Evolutionary conservation across 1,140 invertebrate genomes (phyloP), one percentile per base, ranked within the genome.

Genomic region (Danaus melanippus): DNA sequence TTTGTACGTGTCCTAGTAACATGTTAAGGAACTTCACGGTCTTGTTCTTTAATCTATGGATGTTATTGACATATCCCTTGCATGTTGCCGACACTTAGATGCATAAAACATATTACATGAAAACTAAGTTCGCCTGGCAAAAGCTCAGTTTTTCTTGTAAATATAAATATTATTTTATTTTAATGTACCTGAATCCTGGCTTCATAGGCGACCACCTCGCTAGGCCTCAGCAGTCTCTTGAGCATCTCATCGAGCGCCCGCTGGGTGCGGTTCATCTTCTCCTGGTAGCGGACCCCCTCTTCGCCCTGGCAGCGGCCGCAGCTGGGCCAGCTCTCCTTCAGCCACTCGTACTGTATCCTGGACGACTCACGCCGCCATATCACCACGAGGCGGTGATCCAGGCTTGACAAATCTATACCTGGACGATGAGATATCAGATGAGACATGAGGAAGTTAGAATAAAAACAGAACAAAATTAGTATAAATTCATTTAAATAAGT

Each of bases 341-440:
- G 79, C 96, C 97, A 98, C 73, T 97, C 95, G 74, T 97, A 98
- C 72, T 95, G 95, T n/a, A 98, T 87, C 53, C 93, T 92, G 12
- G 92, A 92, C 11, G 91, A 90, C 77, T 97, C 95, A 45, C 93
- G 89, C 12, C 96, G 89, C 96, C 96, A 98, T 58, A 98, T 92
- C 39, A 98, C 93, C 0, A 96, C 95, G 46, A 96, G 91, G 43
- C 93, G 90, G 46, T 93, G 80, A 32, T 92, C 77, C 42, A 93
- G 90, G 58, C 93, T 70, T 3, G 84, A 84, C 4, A 80, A 75
- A 42, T 89, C 88, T 59, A 87, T 86, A 39, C 82, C 82, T 85
- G 54, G 12, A 46, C 42, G 53, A 12, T 43, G 7, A 45, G 0
- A 45, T 21, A 21, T 52, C 32, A 21, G 42, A 8, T 9, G 17